Percentiles rank a stretch among this genome's conserved stretches.
Conservation (phyloP, 1,140 invertebrate genomes). For the Lysiphlebus fabarum region DNA sequence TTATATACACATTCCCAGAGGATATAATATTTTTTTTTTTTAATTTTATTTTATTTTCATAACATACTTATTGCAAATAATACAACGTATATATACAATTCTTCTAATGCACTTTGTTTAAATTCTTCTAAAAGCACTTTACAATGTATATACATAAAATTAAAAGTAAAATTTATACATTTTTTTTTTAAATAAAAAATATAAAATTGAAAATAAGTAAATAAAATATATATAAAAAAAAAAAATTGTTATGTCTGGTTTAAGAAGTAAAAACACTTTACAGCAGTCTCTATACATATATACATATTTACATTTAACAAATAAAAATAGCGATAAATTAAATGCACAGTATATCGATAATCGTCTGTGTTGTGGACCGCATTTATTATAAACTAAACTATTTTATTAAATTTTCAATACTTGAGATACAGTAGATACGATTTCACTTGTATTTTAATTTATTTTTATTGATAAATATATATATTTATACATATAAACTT, state of each 20-base stretch:
- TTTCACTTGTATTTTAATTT: slow-evolving; percentile 9
- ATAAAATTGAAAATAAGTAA: slow-evolving; percentile 42
- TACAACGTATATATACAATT: no score
- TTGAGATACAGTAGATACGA: background rate
- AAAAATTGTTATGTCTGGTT: slow-evolving; percentile 34
- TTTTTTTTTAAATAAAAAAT: slow-evolving; percentile 3
- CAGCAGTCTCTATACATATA: slow-evolving; percentile 40
- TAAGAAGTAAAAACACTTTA: slow-evolving; percentile 48
- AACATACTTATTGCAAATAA: no score
- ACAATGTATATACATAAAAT: background rate
- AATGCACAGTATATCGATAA: slow-evolving; percentile 49
- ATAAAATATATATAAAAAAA: slow-evolving; percentile 44
- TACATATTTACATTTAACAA: slow-evolving; percentile 46
- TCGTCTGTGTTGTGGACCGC: slow-evolving; percentile 27
- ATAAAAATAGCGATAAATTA: slow-evolving; percentile 53
- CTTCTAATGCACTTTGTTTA: no score
- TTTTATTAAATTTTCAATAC: no score
- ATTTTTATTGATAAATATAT: no score
- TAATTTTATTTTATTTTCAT: no score
- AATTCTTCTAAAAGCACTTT: no score
- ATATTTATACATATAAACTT: no score
- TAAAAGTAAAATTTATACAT: no score
- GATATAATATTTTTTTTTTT: no score
- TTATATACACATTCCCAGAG: background rate
- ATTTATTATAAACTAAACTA: no score